Percentiles rank a stretch among this genome's conserved stretches.
Evolutionary conservation across 2,113 vertebrate genomes (phyloP).

Genomic region (Poicephalus gulielmi): DNA sequence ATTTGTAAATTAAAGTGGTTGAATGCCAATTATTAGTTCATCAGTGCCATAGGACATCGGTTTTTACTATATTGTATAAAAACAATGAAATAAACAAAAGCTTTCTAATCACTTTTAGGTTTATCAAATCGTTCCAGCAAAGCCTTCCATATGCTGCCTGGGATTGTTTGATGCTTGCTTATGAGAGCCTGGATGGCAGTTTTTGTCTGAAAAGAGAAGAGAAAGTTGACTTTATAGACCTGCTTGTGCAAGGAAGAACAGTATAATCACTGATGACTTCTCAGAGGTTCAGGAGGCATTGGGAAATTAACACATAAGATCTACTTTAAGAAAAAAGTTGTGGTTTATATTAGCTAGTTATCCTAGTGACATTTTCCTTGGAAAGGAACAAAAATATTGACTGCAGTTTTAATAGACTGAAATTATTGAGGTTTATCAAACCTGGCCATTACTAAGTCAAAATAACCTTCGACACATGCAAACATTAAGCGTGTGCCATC

Average conservation of each 20-base stretch:
- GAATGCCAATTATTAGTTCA: background rate
- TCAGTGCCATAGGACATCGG: background rate
- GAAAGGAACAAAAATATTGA: background rate
- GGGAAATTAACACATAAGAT: background rate
- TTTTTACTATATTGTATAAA: background rate
- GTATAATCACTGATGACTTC: background rate
- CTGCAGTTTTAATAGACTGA: background rate
- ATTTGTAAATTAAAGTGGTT: background rate
- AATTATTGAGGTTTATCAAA: background rate
- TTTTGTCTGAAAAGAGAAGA: constrained; percentile 77
- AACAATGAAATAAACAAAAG: background rate
- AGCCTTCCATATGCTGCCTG: constrained; percentile 85
- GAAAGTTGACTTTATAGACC: background rate
- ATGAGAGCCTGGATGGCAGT: constrained; percentile 83
- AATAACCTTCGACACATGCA: background rate
- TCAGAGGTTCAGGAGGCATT: background rate
- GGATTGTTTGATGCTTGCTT: constrained; percentile 84
- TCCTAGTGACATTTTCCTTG: background rate
- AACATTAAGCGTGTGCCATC: background rate
- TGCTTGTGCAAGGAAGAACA: background rate
- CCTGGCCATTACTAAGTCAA: background rate
- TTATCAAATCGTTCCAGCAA: constrained; percentile 80
- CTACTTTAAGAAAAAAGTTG: background rate
- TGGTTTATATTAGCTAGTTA: background rate
- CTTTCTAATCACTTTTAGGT: constrained; percentile 71